Conservation (phyloP, 2,888 invertebrate species). For the Nymphalis urticae region DNA sequence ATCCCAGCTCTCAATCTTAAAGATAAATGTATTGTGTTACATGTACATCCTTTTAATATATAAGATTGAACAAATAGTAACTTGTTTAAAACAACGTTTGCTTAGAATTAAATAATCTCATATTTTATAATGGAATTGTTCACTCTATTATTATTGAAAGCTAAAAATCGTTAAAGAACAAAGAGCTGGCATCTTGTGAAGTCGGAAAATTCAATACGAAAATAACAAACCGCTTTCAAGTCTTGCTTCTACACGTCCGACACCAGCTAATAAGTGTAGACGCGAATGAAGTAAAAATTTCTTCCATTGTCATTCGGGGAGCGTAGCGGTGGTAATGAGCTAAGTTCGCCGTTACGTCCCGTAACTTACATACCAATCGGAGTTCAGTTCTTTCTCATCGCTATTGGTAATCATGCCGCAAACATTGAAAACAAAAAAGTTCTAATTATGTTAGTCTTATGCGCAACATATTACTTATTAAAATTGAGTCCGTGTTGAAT, state of each 20-base stretch:
- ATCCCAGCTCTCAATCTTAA: no score
- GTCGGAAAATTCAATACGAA: conserved; percentile 40
- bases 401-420: conserved; percentile 70
- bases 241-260: conserved; percentile 59
- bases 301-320: conserved; percentile 71
- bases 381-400: conserved; percentile 49
- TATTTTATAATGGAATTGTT: background rate
- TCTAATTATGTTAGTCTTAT: conserved; percentile 55
- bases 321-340: conserved; percentile 77
- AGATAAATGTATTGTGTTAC: no score
- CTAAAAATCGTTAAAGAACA: conserved; percentile 29
- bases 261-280: conserved; percentile 65
- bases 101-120: background rate
- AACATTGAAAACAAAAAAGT: conserved; percentile 66
- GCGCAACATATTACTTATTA: conserved; percentile 14
- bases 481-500: background rate
- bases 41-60: no score
- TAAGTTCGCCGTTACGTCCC: conserved; percentile 78
- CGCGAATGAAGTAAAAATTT: conserved; percentile 74
- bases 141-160: conserved; percentile 1
- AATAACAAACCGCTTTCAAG: conserved; percentile 48
- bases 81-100: background rate
- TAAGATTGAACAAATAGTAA: background rate
- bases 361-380: conserved; percentile 80
- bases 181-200: conserved; percentile 22